Percentiles rank a stretch among this genome's conserved stretches.
Evolutionary conservation across 2,888 invertebrate species (phyloP).

Genomic region (Sturmia bella): DNA sequence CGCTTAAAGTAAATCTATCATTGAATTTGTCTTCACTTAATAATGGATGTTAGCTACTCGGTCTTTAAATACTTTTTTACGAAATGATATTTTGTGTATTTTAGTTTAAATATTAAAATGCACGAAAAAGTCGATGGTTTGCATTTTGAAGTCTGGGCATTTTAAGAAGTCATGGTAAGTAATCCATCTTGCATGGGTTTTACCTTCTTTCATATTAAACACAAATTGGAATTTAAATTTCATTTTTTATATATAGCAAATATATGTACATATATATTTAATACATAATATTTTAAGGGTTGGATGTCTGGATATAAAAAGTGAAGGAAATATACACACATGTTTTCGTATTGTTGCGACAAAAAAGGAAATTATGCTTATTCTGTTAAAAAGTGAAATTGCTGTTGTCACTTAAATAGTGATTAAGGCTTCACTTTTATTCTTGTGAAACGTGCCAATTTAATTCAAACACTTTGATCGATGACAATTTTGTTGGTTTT

Average conservation of each 20-base stretch:
- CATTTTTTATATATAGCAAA: conserved; percentile 4
- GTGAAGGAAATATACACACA: conserved; percentile 8
- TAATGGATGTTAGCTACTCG: conserved; percentile 23
- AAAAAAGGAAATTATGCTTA: not conserved
- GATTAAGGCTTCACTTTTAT: conserved; percentile 36
- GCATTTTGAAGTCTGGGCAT: conserved; percentile 19
- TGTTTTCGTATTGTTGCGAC: conserved; percentile 30
- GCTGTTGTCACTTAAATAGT: conserved; percentile 60
- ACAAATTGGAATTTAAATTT: conserved; percentile 38
- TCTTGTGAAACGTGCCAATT: conserved; percentile 6
- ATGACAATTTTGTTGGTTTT: conserved; percentile 77
- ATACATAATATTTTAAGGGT: conserved; percentile 34
- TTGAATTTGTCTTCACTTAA: conserved; percentile 31
- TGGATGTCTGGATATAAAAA: not conserved
- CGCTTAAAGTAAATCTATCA: conserved; percentile 7
- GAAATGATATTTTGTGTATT: not conserved
- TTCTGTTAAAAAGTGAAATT: conserved; percentile 24
- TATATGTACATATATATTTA: not conserved
- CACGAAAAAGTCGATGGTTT: not conserved
- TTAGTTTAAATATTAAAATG: too few relatives aligned
- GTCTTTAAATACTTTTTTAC: not conserved
- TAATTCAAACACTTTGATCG: conserved; percentile 74
- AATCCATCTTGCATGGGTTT: conserved; percentile 79
- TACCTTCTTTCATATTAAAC: not conserved
- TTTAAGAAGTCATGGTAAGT: conserved; percentile 78